Base-by-base conservation (phyloP, 1,140 invertebrate genomes). In the Drosophila carrolli region DNA sequence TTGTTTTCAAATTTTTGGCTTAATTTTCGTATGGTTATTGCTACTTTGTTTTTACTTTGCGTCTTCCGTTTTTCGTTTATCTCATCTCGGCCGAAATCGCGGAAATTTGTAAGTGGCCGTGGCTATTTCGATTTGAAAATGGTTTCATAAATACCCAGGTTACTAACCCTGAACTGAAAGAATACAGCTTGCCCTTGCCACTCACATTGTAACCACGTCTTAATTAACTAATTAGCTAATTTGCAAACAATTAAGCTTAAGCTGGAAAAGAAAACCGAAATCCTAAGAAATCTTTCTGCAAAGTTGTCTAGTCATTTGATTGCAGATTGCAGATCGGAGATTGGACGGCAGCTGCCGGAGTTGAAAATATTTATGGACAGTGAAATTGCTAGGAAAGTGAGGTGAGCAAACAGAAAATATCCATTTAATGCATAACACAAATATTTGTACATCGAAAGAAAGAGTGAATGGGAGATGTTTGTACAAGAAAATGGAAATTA, bases 181-280 rank as follows among this genome's bases (percentile, higher is more conserved):
- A 75, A 62, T 75, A 51, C 27, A 11, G 11, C 53, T 54, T 67
- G 53, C 41, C 48, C 53, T 58, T 63, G 37, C 29, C 35, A 67
- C 78, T 86, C 67, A 72, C 75, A 56, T 70, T 76, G 76, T 88
- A 79, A 76, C 67, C 53, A 67, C 53, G 58, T 71, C 75, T 67
- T 89, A 89, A 84, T 88, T 84, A 89, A 83, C 84, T 88, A 88
- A 88, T 88, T 89, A 84, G 76, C 76, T 88, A 84, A 88, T 88
- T 88, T 88, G 84, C 84, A 88, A 89, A 89, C 84, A 88, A 88
- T 88, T 84, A 88, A 76, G 47, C 48, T 13, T 54, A 38, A 60
- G 75, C 44, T 8, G 44, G 16, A 57, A 63, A 68, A 55, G 58
- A 59, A 61, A 68, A 54, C 57, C 19, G 11, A 56, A 43, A 61